Conservation (phyloP, 2,888 invertebrate genomes). For the Eutolmus rufibarbis region DNA sequence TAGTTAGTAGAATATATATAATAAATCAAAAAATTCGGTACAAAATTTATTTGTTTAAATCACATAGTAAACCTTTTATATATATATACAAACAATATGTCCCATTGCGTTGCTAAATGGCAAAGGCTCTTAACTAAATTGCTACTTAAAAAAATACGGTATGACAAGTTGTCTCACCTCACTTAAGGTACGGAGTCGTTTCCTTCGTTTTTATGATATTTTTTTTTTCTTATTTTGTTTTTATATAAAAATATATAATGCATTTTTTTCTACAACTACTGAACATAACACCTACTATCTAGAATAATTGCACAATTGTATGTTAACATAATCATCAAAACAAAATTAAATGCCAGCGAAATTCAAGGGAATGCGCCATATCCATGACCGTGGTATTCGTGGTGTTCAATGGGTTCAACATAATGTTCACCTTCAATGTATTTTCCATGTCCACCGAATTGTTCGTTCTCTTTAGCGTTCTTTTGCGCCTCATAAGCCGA, state of each 20-base stretch:
- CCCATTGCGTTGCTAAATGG: neutral
- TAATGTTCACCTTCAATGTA: neutral
- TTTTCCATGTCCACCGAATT: neutral
- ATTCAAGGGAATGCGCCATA: neutral
- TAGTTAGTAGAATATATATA: neutral
- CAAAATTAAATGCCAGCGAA: neutral
- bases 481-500: conserved; percentile 74
- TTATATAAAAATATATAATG: neutral
- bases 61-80: neutral
- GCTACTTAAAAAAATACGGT: neutral
- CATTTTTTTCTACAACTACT: neutral
- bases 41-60: neutral
- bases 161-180: neutral
- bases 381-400: neutral
- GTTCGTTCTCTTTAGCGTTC: conserved; percentile 10
- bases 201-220: neutral
- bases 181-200: neutral
- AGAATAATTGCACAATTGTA: neutral
- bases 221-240: neutral
- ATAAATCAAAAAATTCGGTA: neutral
- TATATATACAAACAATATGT: neutral
- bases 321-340: neutral
- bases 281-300: neutral
- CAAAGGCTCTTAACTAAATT: neutral
- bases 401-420: neutral